Conservation (phyloP, 1,140 invertebrate species). For the Leptestheria dahalacensis region DNA sequence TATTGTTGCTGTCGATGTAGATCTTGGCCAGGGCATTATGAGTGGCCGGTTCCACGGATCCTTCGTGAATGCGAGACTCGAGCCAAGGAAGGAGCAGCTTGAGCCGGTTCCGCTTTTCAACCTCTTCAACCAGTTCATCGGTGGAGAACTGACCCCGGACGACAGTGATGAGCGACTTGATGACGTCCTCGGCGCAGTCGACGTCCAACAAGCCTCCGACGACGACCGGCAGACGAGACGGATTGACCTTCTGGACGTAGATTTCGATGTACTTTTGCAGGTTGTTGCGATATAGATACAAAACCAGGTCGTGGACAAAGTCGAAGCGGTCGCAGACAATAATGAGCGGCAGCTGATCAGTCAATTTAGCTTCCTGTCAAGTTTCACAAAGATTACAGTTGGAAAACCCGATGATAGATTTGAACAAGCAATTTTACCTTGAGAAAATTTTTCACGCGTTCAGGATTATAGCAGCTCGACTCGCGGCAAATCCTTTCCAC, state of each 20-base stretch:
- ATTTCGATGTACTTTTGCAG: constrained; percentile 99
- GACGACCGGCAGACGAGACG: constrained; percentile 90
- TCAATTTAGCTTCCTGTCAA: constrained; percentile 70
- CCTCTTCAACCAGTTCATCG: constrained; percentile 96
- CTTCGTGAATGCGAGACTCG: constrained; percentile 91
- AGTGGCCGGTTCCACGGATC: constrained; percentile 88
- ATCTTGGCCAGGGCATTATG: constrained; percentile 99
- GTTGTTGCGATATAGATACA: constrained; percentile 96
- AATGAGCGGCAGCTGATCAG: constrained; percentile 93
- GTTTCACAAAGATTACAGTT: constrained; percentile 19
- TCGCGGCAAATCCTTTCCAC: constrained; percentile 97
- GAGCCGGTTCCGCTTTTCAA: constrained; percentile 90
- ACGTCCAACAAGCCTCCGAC: constrained; percentile 94
- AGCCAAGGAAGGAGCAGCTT: constrained; percentile 93
- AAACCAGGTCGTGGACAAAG: constrained; percentile 96
- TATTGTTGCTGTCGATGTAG: constrained; percentile 99
- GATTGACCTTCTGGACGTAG: constrained; percentile 99
- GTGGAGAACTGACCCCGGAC: constrained; percentile 97
- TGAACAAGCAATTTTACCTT: constrained; percentile 38
- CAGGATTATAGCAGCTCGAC: constrained; percentile 96
- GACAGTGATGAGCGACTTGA: constrained; percentile 95
- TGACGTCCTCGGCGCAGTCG: constrained; percentile 97
- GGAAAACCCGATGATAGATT: background rate
- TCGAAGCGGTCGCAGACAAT: constrained; percentile 99
- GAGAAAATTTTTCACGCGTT: constrained; percentile 97